phyloP scores from a whole-genome alignment of 2,888 invertebrate genomes.

The Lacanobia oleracea region DNA sequence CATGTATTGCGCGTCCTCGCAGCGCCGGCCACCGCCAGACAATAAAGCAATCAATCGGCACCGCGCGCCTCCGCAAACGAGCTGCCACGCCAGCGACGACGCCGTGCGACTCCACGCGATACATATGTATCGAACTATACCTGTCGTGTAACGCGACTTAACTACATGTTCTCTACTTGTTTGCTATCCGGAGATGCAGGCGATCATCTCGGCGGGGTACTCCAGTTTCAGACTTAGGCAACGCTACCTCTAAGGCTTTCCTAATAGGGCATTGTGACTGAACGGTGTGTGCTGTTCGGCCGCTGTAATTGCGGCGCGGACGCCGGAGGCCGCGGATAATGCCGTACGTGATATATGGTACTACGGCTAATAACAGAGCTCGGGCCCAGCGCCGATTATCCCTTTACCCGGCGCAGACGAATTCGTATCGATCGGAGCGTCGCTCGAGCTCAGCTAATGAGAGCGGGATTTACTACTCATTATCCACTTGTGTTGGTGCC shows the following conservation, averaged over 20 bases:
- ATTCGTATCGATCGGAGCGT: constrained; percentile 87
- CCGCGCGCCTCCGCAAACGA: constrained; percentile 79
- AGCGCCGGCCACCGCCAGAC: constrained; percentile 78
- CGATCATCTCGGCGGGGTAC: constrained; percentile 58
- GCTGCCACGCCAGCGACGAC: constrained; percentile 73
- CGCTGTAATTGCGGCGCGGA: constrained; percentile 86
- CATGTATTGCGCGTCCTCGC: constrained; percentile 86
- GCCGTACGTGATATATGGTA: constrained; percentile 89
- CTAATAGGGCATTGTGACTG: constrained; percentile 82
- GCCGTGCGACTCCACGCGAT: constrained; percentile 67
- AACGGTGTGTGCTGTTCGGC: constrained; percentile 76
- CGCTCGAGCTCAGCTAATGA: constrained; percentile 88
- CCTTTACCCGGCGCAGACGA: constrained; percentile 87
- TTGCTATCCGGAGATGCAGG: constrained; percentile 44
- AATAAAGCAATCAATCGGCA: constrained; percentile 89
- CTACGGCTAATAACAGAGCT: constrained; percentile 88
- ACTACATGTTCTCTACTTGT: constrained; percentile 55
- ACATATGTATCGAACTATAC: constrained; percentile 72
- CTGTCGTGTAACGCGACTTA: constrained; percentile 63
- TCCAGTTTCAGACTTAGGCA: constrained; percentile 60
- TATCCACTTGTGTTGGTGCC: constrained; percentile 88
- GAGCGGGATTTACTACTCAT: constrained; percentile 88
- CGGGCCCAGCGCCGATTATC: constrained; percentile 86
- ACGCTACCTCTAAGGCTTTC: constrained; percentile 72
- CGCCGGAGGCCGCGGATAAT: constrained; percentile 87